Percentiles rank a stretch among this genome's conserved stretches.
These are phyloP conservation scores for Gasterosteus nipponicus DNA, from an alignment of 2,113 vertebrate species.

Conservation along the genomic window DNA sequence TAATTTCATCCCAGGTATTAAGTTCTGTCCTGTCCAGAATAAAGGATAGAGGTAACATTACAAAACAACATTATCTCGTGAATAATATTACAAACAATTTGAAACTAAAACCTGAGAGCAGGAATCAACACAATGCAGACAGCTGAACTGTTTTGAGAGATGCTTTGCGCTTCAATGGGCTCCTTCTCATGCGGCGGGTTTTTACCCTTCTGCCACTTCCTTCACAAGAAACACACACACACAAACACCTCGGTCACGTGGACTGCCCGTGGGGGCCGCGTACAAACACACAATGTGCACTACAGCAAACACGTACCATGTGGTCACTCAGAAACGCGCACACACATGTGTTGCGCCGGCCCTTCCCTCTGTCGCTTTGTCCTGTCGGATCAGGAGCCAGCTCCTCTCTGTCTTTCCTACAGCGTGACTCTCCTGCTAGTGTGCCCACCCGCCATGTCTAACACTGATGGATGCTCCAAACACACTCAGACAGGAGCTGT, in stretches of 20 bases:
- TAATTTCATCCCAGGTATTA: neutral
- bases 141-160: conserved; percentile 8
- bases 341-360: conserved; percentile 7
- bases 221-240: conserved; percentile 31
- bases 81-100: conserved; percentile 6
- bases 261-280: conserved; percentile 15
- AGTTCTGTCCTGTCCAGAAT: neutral
- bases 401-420: conserved; percentile 55
- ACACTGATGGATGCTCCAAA: conserved; percentile 73
- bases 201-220: conserved; percentile 9
- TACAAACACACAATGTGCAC: conserved; percentile 22
- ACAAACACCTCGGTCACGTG: conserved; percentile 41
- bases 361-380: conserved; percentile 42
- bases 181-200: neutral
- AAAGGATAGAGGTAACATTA: neutral
- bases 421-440: conserved; percentile 65
- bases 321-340: conserved; percentile 14
- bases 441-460: conserved; percentile 69
- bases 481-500: conserved; percentile 28
- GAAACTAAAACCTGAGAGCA: neutral
- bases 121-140: neutral
- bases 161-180: conserved; percentile 9
- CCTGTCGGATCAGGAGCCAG: conserved; percentile 50
- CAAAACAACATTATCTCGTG: neutral
- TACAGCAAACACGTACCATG: neutral